Base-by-base conservation (phyloP, 2,797 vertebrate genomes). In the Heliangelus exortis region DNA sequence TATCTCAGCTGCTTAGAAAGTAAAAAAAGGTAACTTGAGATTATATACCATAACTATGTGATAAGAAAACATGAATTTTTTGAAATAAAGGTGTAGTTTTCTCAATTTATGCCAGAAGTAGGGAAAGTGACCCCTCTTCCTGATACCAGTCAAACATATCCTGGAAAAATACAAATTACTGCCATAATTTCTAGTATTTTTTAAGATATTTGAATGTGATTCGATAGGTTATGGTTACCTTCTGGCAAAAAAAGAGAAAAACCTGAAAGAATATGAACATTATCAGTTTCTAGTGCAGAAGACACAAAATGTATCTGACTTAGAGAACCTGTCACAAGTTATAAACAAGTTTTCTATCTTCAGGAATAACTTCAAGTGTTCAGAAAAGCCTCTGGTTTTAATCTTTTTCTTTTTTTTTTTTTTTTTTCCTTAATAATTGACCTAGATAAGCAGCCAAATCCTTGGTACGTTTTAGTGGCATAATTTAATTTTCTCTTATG, bases 401-500 rank as follows among this genome's bases (percentile, higher is more conserved):
- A 69, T 79, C 22, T 94, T 95, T 84, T 81, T 61, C 71, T 68
- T 87, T 95, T 86, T 80, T 63, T 62, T 81, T 61, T 71, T 68
- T 87, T 95, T 86, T 80, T 63, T 62, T 59, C 88, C 58, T 95
- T 93, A 95, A 96, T 95, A 91, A 92, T 84, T 87, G 91, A 92
- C 91, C 87, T 92, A 95, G 82, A 90, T 92, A 92, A 90, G 61
- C 77, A 87, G 81, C 53, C 43, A 93, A 80, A 87, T 91, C 61
- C 66, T 91, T 89, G 67, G 31, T 95, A 96, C 17, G 1, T 76
- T 95, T 68, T 29, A 92, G 81, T 63, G 74, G 87, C 23, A 81
- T 92, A 83, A 96, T 83, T 95, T 96, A 75, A 81, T 91, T 95
- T 90, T 71, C 43, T 95, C 41, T 96, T 96, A 92, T 5, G 22